These are phyloP conservation scores for Merluccius polli DNA, from an alignment of 2,797 vertebrate genomes.

Conservation along the genomic window DNA sequence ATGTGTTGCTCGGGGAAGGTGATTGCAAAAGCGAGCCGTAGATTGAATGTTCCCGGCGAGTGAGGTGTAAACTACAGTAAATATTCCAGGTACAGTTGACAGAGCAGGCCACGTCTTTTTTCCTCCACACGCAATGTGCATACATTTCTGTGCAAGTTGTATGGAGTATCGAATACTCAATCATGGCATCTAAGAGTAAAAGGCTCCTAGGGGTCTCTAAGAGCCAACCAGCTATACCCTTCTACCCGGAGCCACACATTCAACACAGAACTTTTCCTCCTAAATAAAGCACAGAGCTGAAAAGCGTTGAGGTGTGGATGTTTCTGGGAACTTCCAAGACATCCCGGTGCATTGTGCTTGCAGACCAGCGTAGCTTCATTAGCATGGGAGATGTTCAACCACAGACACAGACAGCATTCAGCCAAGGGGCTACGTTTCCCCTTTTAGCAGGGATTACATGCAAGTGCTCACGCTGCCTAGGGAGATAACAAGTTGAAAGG, in stretches of 20 bases:
- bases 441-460: constrained; percentile 69
- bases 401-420: constrained; percentile 58
- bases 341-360: constrained; percentile 64
- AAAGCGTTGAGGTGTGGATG: constrained; percentile 51
- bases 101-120: constrained; percentile 25
- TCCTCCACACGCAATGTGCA: constrained; percentile 10
- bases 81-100: constrained; percentile 16
- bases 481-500: constrained; percentile 62
- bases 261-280: too few species aligned
- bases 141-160: neutral
- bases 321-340: constrained; percentile 54
- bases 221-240: too few species aligned
- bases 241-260: too few species aligned
- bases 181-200: neutral
- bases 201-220: neutral
- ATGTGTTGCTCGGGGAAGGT: constrained; percentile 49
- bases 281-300: constrained; percentile 33
- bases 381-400: constrained; percentile 66
- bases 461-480: constrained; percentile 54
- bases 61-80: constrained; percentile 28
- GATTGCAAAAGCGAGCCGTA: constrained; percentile 55
- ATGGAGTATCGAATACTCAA: constrained; percentile 22
- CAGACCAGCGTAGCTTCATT: constrained; percentile 69
- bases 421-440: constrained; percentile 67
- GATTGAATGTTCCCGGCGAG: constrained; percentile 47